phyloP scores from a whole-genome alignment of 2,888 invertebrate genomes.

The Agelastica alni region DNA sequence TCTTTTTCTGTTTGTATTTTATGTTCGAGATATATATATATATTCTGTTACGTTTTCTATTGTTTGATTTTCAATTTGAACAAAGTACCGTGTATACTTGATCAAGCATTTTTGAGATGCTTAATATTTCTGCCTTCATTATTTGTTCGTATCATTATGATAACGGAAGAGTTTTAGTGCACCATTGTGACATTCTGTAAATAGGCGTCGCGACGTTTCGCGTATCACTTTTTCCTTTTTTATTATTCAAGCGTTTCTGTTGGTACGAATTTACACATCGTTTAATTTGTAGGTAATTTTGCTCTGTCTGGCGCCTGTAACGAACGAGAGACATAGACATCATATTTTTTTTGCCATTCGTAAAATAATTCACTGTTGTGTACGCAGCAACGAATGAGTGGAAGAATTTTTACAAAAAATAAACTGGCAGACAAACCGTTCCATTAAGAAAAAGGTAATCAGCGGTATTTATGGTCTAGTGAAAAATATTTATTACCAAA shows the following conservation, averaged over 20 bases:
- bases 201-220: not conserved
- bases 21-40: too few species aligned
- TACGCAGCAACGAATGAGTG: not conserved
- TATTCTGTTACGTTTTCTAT: too few species aligned
- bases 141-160: too few species aligned
- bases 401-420: not conserved
- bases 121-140: too few species aligned
- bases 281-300: constrained; percentile 19
- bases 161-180: too few species aligned
- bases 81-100: too few species aligned
- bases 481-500: constrained; percentile 2
- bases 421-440: not conserved
- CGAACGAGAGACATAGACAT: constrained; percentile 6
- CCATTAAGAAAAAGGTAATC: not conserved
- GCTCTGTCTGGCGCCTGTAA: constrained; percentile 16
- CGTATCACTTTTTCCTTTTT: not conserved
- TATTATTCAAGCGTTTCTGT: not conserved
- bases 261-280: constrained; percentile 15
- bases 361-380: not conserved
- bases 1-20: too few species aligned
- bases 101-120: too few species aligned
- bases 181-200: too few species aligned
- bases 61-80: too few species aligned
- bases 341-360: constrained; percentile 10
- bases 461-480: constrained; percentile 2